phyloP scores from a whole-genome alignment of 2,888 invertebrate genomes.

The Agrilus mali region DNA sequence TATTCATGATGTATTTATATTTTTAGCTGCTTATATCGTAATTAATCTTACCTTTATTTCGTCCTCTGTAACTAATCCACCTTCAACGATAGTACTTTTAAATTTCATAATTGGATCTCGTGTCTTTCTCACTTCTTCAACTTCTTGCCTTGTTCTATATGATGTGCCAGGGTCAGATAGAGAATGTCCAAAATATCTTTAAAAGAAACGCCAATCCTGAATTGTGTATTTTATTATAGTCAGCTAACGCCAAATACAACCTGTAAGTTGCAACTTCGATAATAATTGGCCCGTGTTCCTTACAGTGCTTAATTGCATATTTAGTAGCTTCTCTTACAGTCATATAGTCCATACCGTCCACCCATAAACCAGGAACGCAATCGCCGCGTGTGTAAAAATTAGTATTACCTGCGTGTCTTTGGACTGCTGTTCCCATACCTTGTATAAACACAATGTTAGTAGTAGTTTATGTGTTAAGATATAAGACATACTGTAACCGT shows the following conservation, averaged over 20 bases:
- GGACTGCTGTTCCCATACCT: constrained; percentile 89
- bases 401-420: constrained; percentile 76
- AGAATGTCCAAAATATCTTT: constrained; percentile 85
- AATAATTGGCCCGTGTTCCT: constrained; percentile 84
- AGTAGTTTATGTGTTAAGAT: constrained; percentile 51
- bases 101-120: constrained; percentile 94
- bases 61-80: constrained; percentile 59
- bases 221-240: no score
- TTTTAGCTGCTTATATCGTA: no score
- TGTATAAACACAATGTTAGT: no score
- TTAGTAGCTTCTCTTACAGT: constrained; percentile 77
- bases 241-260: neutral
- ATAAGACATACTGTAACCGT: constrained; percentile 61
- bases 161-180: constrained; percentile 99
- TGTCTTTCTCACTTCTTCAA: constrained; percentile 91
- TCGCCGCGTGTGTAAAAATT: constrained; percentile 91
- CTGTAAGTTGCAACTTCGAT: constrained; percentile 93
- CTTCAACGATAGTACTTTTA: constrained; percentile 65
- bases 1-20: no score
- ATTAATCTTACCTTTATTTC: constrained; percentile 49
- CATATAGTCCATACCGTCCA: constrained; percentile 95
- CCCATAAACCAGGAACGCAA: constrained; percentile 93
- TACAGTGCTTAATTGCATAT: constrained; percentile 74
- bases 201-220: constrained; percentile 7
- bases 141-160: constrained; percentile 88